Base-by-base conservation (phyloP, 2,113 vertebrate genomes). In the Oncorhynchus nerka region DNA sequence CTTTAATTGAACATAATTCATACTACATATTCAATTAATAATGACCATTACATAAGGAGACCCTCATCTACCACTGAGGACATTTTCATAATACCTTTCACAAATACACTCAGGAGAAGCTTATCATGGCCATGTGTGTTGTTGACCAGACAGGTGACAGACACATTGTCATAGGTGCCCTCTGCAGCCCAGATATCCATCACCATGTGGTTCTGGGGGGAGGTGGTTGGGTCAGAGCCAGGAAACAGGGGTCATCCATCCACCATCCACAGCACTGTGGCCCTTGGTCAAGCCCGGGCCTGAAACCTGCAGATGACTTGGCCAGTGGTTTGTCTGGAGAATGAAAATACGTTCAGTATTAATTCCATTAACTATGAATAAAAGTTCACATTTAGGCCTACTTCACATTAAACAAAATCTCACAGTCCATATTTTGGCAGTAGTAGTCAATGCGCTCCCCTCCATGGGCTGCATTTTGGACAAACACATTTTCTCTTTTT, bases 81-180 rank as follows among this genome's bases (percentile, higher is more conserved):
- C 15, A 57, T 57, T 57, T 19, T 5, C 59, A 20, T 19, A 20
- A 5, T 65, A 67, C 34, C 62, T 75, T 66, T 48, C 20, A 75
- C 39, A 66, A 66, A 28, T 5, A 66, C 22, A 16, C 11, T 13
- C 12, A 66, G 62, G 22, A 19, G 19, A 8, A 2, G n/a, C 26
- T 75, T 9, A 49, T 51, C 61, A 6, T 45, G n/a, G 12, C 72
- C 59, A 24, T 65, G 61, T 20, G 32, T 74, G 72, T 65, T 66
- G 73, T 62, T 75, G 62, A 20, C 73, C 24, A 49, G 20, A 32
- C 62, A 67, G 22, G 8, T 39, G 19, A 75, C n/a, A 66, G 62
- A 49, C 20, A 32, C 0, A 30, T 74, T 66, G 15, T 66, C 61
- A 48, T 28, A 5, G 7, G 20, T 15, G 55, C 19, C 39, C 11